phyloP scores from a whole-genome alignment of 2,888 invertebrate genomes.

The Hyposoter didymator region DNA sequence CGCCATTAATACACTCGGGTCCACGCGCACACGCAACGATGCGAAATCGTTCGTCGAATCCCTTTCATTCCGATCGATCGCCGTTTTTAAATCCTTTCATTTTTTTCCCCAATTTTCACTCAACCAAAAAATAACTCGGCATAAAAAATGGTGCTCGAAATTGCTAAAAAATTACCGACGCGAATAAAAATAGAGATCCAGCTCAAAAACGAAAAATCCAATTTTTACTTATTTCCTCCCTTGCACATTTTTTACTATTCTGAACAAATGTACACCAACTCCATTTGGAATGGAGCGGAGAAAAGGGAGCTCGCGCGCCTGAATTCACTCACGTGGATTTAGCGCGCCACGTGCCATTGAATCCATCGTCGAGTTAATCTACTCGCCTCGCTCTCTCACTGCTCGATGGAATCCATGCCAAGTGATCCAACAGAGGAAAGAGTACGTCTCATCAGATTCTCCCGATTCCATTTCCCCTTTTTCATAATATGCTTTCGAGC shows the following conservation, averaged over 20 bases:
- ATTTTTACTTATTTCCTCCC: neutral
- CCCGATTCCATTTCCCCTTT: conserved; percentile 1
- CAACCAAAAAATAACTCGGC: conserved; percentile 12
- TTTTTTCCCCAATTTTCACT: conserved; percentile 51
- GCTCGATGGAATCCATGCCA: neutral
- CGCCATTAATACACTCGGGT: conserved; percentile 66
- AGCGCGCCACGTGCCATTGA: conserved; percentile 62
- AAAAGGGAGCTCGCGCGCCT: conserved; percentile 51
- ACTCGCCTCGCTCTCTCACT: conserved; percentile 38
- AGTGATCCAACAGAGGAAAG: conserved; percentile 7
- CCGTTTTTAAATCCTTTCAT: conserved; percentile 36
- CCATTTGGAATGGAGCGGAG: conserved; percentile 13
- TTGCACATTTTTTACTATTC: neutral
- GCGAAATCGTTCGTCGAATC: conserved; percentile 61
- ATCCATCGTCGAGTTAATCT: conserved; percentile 61
- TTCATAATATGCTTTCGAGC: neutral
- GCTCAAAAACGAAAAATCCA: neutral
- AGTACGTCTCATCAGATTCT: conserved; percentile 34
- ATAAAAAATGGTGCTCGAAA: neutral
- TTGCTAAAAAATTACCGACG: too few species aligned
- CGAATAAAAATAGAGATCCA: too few species aligned
- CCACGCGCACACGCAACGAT: conserved; percentile 28
- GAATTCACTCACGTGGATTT: conserved; percentile 23
- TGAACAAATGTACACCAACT: neutral
- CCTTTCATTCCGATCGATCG: conserved; percentile 64